Conservation (phyloP, 2,888 invertebrate genomes). For the Euzetes globulus region DNA sequence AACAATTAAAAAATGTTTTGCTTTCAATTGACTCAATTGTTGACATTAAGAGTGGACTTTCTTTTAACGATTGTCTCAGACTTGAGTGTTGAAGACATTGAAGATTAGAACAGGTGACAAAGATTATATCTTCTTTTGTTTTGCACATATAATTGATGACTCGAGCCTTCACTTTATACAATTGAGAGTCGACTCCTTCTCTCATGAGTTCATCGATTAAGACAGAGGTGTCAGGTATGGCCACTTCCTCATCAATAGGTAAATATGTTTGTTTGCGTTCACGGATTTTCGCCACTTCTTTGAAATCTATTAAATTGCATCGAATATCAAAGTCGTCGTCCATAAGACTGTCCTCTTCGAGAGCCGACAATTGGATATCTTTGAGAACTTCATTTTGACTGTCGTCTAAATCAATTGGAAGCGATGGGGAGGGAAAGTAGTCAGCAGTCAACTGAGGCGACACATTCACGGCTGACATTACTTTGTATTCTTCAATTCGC, state of each 20-base stretch:
- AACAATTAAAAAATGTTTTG: constrained; percentile 6
- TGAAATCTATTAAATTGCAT: not conserved
- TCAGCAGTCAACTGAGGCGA: not conserved
- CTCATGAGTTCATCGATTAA: not conserved
- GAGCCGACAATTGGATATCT: not conserved
- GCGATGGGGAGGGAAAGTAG: not conserved
- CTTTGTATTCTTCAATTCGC: constrained; percentile 11
- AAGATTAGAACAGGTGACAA: not conserved
- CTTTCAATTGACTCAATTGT: not conserved
- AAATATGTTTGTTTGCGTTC: not conserved
- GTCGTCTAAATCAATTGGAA: not conserved
- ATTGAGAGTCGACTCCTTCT: not conserved
- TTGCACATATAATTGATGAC: not conserved
- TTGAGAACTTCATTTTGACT: not conserved
- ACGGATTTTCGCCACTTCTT: not conserved
- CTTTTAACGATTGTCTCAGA: not conserved
- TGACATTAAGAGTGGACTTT: not conserved
- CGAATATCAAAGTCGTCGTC: not conserved
- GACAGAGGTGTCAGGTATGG: not conserved
- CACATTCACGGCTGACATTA: constrained; percentile 16
- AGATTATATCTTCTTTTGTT: not conserved
- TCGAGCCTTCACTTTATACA: constrained; percentile 21
- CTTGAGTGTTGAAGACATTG: not conserved
- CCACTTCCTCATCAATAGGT: not conserved
- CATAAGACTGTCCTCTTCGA: not conserved